phyloP scores from a whole-genome alignment of 1,140 invertebrate species.

The Rhynchophorus ferrugineus region DNA sequence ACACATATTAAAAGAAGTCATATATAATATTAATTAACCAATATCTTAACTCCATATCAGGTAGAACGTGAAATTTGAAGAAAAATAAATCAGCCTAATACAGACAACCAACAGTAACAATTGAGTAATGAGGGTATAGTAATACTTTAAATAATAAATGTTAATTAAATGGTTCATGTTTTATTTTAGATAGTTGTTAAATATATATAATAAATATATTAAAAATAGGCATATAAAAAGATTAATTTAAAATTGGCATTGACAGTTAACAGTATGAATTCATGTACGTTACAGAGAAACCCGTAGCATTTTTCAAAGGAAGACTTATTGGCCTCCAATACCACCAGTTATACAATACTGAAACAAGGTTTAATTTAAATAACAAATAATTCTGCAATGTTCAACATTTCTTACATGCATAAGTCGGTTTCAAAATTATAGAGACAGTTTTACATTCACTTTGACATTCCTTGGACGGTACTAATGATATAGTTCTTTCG shows the following conservation, averaged over 20 bases:
- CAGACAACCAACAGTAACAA: too few relatives aligned
- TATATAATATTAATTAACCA: too few relatives aligned
- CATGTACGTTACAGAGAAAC: slow-evolving; percentile 58
- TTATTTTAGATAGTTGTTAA: neutral
- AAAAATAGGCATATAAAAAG: neutral
- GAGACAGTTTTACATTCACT: slow-evolving; percentile 55
- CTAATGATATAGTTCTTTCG: slow-evolving; percentile 53
- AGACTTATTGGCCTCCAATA: slow-evolving; percentile 66
- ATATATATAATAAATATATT: neutral
- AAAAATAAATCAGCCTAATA: too few relatives aligned
- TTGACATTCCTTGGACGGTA: slow-evolving; percentile 59
- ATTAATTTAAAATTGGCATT: too few relatives aligned
- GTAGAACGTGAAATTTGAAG: too few relatives aligned
- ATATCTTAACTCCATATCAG: too few relatives aligned
- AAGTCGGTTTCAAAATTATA: slow-evolving; percentile 53
- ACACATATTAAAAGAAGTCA: too few relatives aligned
- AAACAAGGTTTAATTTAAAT: slow-evolving; percentile 35
- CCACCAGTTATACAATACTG: slow-evolving; percentile 81
- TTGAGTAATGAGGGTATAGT: too few relatives aligned
- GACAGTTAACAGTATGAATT: slow-evolving; percentile 59
- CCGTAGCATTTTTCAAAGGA: slow-evolving; percentile 48
- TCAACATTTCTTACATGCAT: slow-evolving; percentile 57
- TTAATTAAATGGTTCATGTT: too few relatives aligned
- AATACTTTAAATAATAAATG: too few relatives aligned
- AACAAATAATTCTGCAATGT: neutral